These are phyloP conservation scores for Subacronicta megacephala DNA, from an alignment of 2,888 invertebrate genomes.

Conservation along the genomic window DNA sequence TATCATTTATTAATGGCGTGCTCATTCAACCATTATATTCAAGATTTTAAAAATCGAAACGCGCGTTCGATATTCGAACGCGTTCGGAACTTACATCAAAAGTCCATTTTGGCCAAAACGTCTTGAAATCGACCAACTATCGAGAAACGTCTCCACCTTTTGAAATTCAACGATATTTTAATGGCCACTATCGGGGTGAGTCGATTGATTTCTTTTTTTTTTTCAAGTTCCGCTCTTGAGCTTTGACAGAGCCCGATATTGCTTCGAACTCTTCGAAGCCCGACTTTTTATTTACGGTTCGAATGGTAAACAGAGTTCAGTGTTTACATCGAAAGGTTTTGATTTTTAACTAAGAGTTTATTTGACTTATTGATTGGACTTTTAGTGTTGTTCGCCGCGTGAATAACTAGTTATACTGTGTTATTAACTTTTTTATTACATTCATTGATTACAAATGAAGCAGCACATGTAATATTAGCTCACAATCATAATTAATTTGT, in stretches of 20 bases:
- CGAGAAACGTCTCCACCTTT: slow-evolving; percentile 77
- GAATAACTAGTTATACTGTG: slow-evolving; percentile 7
- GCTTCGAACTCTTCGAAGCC: slow-evolving; percentile 63
- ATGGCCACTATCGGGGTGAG: slow-evolving; percentile 83
- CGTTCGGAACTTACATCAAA: slow-evolving; percentile 81
- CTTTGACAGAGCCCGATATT: slow-evolving; percentile 77
- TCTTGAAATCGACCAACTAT: slow-evolving; percentile 74
- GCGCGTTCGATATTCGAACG: slow-evolving; percentile 50
- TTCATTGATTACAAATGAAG: slow-evolving; percentile 4
- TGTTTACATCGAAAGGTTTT: slow-evolving; percentile 62
- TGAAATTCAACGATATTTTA: slow-evolving; percentile 88
- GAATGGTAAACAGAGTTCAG: slow-evolving; percentile 68
- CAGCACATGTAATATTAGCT: slow-evolving; percentile 17
- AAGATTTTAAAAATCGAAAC: slow-evolving; percentile 49
- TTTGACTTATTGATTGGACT: slow-evolving; percentile 54
- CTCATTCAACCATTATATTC: slow-evolving; percentile 16
- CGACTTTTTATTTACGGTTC: slow-evolving; percentile 77
- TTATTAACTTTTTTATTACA: slow-evolving; percentile 5
- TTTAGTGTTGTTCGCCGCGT: slow-evolving; percentile 23
- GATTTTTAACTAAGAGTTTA: slow-evolving; percentile 51
- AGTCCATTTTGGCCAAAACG: slow-evolving; percentile 84
- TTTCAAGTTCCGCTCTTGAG: slow-evolving; percentile 67
- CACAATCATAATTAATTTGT: slow-evolving; percentile 34
- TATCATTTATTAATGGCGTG: no score
- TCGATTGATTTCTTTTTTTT: slow-evolving; percentile 77